These are phyloP conservation scores for Delphinus delphis DNA, from an alignment of 2,113 vertebrate genomes.

Conservation along the genomic window DNA sequence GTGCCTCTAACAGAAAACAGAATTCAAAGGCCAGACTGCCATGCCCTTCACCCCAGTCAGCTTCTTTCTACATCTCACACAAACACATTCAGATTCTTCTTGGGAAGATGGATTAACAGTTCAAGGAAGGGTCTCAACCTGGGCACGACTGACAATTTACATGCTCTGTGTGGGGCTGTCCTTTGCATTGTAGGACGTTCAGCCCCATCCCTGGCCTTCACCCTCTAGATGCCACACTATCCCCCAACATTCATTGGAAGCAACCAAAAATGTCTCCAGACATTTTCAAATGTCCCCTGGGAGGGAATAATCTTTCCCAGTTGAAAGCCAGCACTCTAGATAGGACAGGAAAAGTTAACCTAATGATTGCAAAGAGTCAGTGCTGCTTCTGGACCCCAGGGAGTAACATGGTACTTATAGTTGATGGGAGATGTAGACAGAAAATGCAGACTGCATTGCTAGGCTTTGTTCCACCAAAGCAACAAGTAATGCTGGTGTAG, in stretches of 20 bases:
- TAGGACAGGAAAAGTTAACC: background rate
- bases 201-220: background rate
- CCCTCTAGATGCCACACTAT: too few relatives aligned
- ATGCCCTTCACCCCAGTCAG: too few relatives aligned
- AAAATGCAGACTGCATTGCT: fast-evolving
- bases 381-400: background rate
- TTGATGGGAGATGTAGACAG: background rate
- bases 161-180: background rate
- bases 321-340: background rate
- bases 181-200: fast-evolving
- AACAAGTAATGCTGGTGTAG: background rate
- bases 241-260: fast-evolving
- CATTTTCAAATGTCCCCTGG: background rate
- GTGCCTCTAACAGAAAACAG: background rate
- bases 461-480: background rate
- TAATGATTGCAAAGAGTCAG: background rate
- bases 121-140: background rate
- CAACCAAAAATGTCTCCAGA: background rate
- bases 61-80: background rate
- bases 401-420: too few relatives aligned
- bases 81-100: background rate
- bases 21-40: too few relatives aligned
- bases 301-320: background rate
- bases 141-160: fast-evolving
- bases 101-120: background rate